Conservation (phyloP, 2,888 invertebrate species). For the Rapana venosa region DNA sequence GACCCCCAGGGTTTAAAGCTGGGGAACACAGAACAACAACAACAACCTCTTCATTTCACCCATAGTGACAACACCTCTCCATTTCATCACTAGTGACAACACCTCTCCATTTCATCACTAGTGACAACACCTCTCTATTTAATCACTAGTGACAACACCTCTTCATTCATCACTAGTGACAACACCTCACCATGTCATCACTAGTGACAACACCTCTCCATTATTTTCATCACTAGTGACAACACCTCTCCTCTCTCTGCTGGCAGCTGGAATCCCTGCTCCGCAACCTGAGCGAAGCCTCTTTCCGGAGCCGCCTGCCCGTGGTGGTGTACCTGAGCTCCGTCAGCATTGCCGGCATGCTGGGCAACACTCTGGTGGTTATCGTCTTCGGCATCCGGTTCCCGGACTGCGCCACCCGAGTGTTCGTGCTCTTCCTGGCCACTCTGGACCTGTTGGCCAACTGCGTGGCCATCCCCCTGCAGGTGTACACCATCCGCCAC, state of each 20-base stretch:
- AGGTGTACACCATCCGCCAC: conserved; percentile 55
- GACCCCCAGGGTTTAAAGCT: too few species aligned
- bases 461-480: conserved; percentile 53
- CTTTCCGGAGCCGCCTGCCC: not conserved
- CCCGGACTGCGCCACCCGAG: not conserved
- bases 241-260: not conserved
- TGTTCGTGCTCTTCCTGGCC: conserved; percentile 57
- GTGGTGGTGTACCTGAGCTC: not conserved
- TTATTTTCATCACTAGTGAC: not conserved
- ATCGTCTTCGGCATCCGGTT: not conserved
- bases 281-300: conserved; percentile 2
- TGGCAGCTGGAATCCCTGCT: not conserved
- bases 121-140: too few species aligned
- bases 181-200: not conserved
- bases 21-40: too few species aligned
- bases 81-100: too few species aligned
- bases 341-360: not conserved
- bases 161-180: not conserved
- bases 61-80: too few species aligned
- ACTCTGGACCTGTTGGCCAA: conserved; percentile 56
- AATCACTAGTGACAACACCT: not conserved
- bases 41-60: too few species aligned
- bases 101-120: too few species aligned
- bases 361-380: not conserved
- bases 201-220: not conserved